phyloP scores from a whole-genome alignment of 2,797 vertebrate species.

The Garrulus glandarius region DNA sequence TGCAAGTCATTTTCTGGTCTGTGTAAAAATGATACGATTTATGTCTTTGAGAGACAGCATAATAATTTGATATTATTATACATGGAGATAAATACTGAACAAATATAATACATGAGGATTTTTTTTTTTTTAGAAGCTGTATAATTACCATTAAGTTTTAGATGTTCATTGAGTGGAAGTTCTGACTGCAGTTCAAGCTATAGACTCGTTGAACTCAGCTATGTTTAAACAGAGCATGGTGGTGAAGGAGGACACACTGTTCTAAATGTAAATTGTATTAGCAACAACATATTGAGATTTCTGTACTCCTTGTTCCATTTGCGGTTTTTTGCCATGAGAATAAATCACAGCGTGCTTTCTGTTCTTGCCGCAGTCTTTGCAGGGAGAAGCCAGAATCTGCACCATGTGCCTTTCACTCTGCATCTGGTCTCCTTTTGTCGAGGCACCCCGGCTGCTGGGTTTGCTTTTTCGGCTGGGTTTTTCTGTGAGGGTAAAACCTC shows the following conservation, averaged over 20 bases:
- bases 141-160: constrained; percentile 51
- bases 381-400: constrained; percentile 24
- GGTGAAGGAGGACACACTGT: constrained; percentile 31
- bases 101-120: constrained; percentile 14
- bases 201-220: background rate
- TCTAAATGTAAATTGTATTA: constrained; percentile 65
- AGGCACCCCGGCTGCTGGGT: background rate
- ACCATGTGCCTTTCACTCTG: constrained; percentile 23
- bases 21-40: constrained; percentile 16
- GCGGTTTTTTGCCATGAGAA: constrained; percentile 30
- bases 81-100: background rate
- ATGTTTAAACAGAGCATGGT: background rate
- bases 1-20: constrained; percentile 36
- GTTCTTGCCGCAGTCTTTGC: constrained; percentile 17
- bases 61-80: constrained; percentile 56
- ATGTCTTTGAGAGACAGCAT: constrained; percentile 23
- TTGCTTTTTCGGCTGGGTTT: background rate
- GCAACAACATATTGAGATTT: constrained; percentile 61
- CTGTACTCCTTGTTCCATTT: constrained; percentile 61
- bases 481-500: background rate
- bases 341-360: constrained; percentile 59
- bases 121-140: constrained; percentile 5
- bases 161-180: constrained; percentile 32
- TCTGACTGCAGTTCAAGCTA: constrained; percentile 24
- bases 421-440: constrained; percentile 18